Evolutionary conservation across 2,797 vertebrate genomes (phyloP).

Genomic region (Sebastolobus altivelis): DNA sequence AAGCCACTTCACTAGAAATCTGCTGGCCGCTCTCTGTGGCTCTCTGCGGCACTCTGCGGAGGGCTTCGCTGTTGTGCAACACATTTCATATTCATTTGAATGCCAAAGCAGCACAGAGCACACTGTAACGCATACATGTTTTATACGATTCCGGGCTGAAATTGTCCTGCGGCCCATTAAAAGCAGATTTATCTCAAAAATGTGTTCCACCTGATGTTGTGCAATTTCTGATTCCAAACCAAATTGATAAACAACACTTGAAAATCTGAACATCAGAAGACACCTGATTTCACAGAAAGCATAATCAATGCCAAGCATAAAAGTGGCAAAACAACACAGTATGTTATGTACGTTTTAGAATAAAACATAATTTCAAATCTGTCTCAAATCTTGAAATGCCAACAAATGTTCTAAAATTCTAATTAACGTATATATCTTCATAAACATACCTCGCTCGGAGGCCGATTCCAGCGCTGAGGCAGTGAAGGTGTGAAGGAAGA

Average conservation of each 20-base stretch:
- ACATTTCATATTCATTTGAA: slow-evolving; percentile 20
- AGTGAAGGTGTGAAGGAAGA: slow-evolving; percentile 36
- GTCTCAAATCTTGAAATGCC: neutral
- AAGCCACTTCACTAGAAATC: slow-evolving; percentile 75
- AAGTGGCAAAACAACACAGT: neutral
- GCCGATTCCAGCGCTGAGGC: slow-evolving; percentile 31
- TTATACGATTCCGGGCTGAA: too few species aligned
- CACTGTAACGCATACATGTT: neutral
- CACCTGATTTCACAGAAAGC: neutral
- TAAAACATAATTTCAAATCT: neutral
- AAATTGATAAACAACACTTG: neutral
- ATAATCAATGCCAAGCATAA: neutral
- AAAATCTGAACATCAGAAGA: neutral
- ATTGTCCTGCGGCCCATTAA: neutral
- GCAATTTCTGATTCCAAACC: slow-evolving; percentile 1
- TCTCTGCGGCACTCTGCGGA: slow-evolving; percentile 38
- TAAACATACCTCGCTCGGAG: slow-evolving; percentile 55
- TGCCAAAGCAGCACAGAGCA: neutral
- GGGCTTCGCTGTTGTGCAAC: slow-evolving; percentile 60
- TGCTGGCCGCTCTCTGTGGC: slow-evolving; percentile 21
- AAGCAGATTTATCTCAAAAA: neutral
- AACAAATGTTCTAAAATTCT: neutral
- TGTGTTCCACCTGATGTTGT: neutral
- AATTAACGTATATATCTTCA: neutral
- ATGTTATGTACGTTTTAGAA: neutral